A percentile compares a stretch with the other conserved stretches of the same genome.
phyloP scores from a whole-genome alignment of 1,140 invertebrate species.

The Mycetomoellerius zeteki region DNA sequence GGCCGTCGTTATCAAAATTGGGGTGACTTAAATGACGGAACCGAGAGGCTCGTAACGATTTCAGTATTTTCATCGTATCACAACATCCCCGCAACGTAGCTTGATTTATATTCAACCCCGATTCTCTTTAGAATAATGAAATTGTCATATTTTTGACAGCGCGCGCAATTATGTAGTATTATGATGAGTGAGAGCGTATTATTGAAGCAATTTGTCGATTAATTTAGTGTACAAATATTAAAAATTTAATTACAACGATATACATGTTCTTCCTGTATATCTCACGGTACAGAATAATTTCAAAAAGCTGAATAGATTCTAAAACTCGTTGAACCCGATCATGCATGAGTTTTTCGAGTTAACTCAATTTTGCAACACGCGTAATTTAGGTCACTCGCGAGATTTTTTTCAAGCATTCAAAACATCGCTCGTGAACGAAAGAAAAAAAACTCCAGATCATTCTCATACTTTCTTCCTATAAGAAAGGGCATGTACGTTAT shows the following conservation, averaged over 20 bases:
- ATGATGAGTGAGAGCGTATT: conserved; percentile 10
- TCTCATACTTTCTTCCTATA: not conserved
- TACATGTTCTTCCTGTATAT: not conserved
- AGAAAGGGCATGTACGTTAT: conserved; percentile 3
- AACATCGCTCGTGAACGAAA: not conserved
- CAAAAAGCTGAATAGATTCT: not conserved
- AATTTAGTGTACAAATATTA: conserved; percentile 8
- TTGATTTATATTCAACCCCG: conserved; percentile 19
- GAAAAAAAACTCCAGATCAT: not conserved
- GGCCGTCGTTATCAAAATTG: conserved; percentile 64
- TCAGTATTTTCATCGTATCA: conserved; percentile 50
- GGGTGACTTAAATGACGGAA: conserved; percentile 62
- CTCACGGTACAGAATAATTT: not conserved
- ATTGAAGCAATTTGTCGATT: conserved; percentile 7
- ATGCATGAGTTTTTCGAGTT: not conserved
- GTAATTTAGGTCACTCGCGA: not conserved
- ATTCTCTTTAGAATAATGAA: conserved; percentile 17
- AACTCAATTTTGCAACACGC: not conserved
- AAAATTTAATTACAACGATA: conserved; percentile 8
- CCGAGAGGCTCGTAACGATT: conserved; percentile 56
- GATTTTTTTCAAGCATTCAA: not conserved
- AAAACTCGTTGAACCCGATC: not conserved
- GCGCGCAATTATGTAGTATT: conserved; percentile 15
- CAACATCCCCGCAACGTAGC: conserved; percentile 11
- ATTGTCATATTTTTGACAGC: conserved; percentile 41